phyloP scores from a whole-genome alignment of 2,888 invertebrate genomes.

The Heterodera filipjevi region DNA sequence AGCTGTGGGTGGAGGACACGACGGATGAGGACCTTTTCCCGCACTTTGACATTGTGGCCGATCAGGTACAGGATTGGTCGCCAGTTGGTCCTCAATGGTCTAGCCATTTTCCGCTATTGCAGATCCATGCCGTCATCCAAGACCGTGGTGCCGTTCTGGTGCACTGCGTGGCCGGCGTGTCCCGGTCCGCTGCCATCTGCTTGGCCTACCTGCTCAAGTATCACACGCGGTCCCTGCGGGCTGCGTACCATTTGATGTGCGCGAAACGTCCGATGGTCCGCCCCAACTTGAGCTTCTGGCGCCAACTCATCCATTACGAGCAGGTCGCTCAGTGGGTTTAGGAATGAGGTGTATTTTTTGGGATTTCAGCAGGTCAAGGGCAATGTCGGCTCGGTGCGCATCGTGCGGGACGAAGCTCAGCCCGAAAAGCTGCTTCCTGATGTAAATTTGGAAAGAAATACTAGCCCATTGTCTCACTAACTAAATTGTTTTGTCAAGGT shows the following conservation, averaged over 20 bases:
- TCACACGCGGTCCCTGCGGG: conserved; percentile 77
- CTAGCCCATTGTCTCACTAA: not conserved
- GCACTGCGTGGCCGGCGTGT: conserved; percentile 88
- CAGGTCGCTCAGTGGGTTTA: conserved; percentile 45
- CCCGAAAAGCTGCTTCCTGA: conserved; percentile 63
- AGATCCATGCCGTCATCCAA: conserved; percentile 57
- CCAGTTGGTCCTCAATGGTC: too few relatives aligned
- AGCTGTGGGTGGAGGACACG: conserved; percentile 65
- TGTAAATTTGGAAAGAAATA: conserved; percentile 31
- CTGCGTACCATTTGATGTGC: conserved; percentile 80
- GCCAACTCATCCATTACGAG: conserved; percentile 84
- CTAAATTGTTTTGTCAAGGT: conserved; percentile 49
- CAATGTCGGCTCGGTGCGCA: conserved; percentile 55
- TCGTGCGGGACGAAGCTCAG: conserved; percentile 61
- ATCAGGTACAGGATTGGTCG: conserved; percentile 45
- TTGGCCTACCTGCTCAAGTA: conserved; percentile 88
- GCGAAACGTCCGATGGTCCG: conserved; percentile 78
- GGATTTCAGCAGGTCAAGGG: conserved; percentile 54
- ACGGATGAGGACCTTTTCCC: conserved; percentile 60
- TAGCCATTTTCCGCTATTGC: too few relatives aligned
- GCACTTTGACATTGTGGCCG: conserved; percentile 59
- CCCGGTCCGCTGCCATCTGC: conserved; percentile 82
- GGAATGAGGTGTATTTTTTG: not conserved
- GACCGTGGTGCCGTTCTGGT: conserved; percentile 76
- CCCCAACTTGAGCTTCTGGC: conserved; percentile 88